Evolutionary conservation across 2,888 invertebrate genomes (phyloP).

Genomic region (Liodrosophila aerea): DNA sequence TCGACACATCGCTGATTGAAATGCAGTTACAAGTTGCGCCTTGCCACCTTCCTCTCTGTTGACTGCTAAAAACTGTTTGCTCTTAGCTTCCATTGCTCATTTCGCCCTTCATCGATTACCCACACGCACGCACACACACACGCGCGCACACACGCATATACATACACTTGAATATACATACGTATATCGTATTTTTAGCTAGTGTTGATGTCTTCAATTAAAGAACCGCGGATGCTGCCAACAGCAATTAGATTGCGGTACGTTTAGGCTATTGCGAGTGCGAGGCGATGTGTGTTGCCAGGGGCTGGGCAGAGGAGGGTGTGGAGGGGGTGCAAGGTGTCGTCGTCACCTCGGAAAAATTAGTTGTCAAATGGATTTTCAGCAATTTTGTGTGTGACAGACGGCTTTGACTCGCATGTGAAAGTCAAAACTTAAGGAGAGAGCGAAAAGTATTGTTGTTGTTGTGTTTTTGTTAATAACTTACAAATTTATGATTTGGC

Average conservation of each 20-base stretch:
- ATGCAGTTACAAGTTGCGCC: conserved; percentile 37
- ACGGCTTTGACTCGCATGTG: conserved; percentile 58
- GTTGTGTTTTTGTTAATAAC: conserved; percentile 56
- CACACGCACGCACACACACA: conserved; percentile 23
- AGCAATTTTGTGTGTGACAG: conserved; percentile 61
- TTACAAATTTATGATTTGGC: conserved; percentile 60
- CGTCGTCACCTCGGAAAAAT: conserved; percentile 61
- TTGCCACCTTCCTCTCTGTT: conserved; percentile 25
- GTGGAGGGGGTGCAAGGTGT: conserved; percentile 53
- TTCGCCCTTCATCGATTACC: conserved; percentile 57
- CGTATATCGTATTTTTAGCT: conserved; percentile 66
- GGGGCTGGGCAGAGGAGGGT: background rate
- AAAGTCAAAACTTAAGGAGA: conserved; percentile 24
- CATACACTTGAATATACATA: conserved; percentile 5
- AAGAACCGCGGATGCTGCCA: conserved; percentile 76
- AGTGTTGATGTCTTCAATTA: conserved; percentile 82
- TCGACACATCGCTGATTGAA: conserved; percentile 18
- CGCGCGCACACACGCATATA: conserved; percentile 18
- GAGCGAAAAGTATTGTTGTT: conserved; percentile 44
- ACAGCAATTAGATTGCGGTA: conserved; percentile 74
- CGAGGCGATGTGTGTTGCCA: conserved; percentile 46
- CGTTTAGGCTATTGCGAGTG: conserved; percentile 66
- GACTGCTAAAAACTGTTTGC: conserved; percentile 7
- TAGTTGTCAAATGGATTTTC: conserved; percentile 69
- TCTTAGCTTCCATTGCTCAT: conserved; percentile 33